phyloP scores from a whole-genome alignment of 2,113 vertebrate genomes.

The Sprattus sprattus region DNA sequence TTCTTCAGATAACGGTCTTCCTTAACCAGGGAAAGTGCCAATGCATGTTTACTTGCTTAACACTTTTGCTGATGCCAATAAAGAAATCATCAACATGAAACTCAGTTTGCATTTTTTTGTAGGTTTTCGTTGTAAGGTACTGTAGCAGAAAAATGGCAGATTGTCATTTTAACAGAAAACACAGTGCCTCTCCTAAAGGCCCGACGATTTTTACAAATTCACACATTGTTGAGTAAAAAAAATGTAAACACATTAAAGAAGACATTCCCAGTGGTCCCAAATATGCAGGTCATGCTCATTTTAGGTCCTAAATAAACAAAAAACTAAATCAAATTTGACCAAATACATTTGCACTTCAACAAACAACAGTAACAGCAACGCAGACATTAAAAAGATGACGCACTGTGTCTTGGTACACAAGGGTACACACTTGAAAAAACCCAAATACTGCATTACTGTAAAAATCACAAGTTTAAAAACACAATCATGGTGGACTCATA shows the following conservation, averaged over 20 bases:
- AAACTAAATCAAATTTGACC: too few relatives aligned
- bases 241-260: background rate
- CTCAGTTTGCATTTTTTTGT: background rate
- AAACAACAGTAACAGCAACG: too few relatives aligned
- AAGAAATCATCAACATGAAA: constrained; percentile 61
- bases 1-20: constrained; percentile 42
- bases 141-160: background rate
- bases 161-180: background rate
- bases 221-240: background rate
- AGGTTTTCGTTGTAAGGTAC: background rate
- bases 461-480: too few relatives aligned
- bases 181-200: background rate
- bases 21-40: constrained; percentile 46
- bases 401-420: too few relatives aligned
- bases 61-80: constrained; percentile 77
- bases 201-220: background rate
- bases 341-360: too few relatives aligned
- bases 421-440: too few relatives aligned
- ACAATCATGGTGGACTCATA: too few relatives aligned
- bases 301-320: too few relatives aligned
- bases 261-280: too few relatives aligned
- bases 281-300: too few relatives aligned
- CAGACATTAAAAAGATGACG: too few relatives aligned
- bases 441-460: too few relatives aligned
- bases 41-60: constrained; percentile 67